phyloP scores from a whole-genome alignment of 1,140 invertebrate species.

The Dolichoris vasculosae region DNA sequence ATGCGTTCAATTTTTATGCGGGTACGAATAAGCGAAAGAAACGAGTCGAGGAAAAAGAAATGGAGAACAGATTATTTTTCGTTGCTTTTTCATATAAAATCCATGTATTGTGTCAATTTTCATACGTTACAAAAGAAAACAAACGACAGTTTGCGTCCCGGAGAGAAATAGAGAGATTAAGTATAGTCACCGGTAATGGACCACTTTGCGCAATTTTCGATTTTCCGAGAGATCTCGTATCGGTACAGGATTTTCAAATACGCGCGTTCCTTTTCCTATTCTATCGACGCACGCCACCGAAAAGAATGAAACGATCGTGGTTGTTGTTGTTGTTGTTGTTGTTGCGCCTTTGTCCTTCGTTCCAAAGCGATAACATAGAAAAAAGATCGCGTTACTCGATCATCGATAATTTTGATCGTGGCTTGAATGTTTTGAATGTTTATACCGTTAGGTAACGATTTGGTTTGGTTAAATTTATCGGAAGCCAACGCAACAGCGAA shows the following conservation, averaged over 20 bases:
- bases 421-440: neutral
- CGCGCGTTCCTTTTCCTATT: neutral
- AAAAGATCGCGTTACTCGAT: neutral
- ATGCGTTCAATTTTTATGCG: too few species aligned
- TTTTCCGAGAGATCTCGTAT: neutral
- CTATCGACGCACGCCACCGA: constrained; percentile 13
- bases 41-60: neutral
- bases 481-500: too few species aligned
- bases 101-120: constrained; percentile 51
- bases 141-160: constrained; percentile 43
- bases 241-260: constrained; percentile 23
- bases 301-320: constrained; percentile 31
- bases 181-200: constrained; percentile 42
- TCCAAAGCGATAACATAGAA: neutral
- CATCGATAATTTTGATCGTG: neutral
- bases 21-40: neutral
- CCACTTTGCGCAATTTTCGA: constrained; percentile 11
- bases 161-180: constrained; percentile 49
- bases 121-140: constrained; percentile 53
- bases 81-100: constrained; percentile 51
- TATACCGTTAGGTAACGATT: too few species aligned
- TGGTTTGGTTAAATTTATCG: too few species aligned
- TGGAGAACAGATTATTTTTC: neutral
- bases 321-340: too few species aligned
- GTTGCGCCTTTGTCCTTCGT: too few species aligned